A percentile compares a stretch with the other conserved stretches of the same genome.
phyloP scores from a whole-genome alignment of 2,797 vertebrate genomes.

The Dendrocincla tyrannina region DNA sequence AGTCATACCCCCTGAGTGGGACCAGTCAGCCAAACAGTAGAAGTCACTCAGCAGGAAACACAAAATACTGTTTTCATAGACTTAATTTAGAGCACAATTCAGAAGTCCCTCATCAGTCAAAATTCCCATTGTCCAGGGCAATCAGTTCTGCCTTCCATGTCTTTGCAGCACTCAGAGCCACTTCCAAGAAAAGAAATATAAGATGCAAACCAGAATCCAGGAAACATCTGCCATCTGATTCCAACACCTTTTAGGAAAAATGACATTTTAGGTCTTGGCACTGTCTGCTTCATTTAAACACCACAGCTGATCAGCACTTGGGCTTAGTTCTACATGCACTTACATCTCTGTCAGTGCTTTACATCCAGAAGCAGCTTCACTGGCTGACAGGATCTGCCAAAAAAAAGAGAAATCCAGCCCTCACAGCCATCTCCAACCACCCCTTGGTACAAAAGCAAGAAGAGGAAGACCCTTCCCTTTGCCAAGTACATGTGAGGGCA shows the following conservation, averaged over 20 bases:
- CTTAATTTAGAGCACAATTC: neutral
- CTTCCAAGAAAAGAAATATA: neutral
- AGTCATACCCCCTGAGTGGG: neutral
- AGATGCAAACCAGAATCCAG: neutral
- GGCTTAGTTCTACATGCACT: neutral
- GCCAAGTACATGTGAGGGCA: neutral
- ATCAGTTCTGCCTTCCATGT: neutral
- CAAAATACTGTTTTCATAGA: neutral
- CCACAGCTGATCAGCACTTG: conserved; percentile 18
- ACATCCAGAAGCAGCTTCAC: neutral
- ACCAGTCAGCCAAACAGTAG: neutral
- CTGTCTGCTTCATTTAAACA: neutral
- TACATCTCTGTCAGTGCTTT: neutral
- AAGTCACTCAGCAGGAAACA: neutral
- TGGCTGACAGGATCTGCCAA: neutral
- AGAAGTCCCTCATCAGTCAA: neutral
- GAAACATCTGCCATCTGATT: conserved; percentile 28
- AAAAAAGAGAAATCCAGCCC: neutral
- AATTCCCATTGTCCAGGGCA: neutral
- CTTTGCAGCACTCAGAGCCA: fast-evolving
- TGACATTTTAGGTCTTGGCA: conserved; percentile 15
- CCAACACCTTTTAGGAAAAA: conserved; percentile 16
- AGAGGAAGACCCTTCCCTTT: neutral
- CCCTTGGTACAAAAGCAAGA: neutral
- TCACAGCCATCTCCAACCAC: neutral